Conservation (phyloP, 2,888 invertebrate species). For the Hirtodrosophila confusa region DNA sequence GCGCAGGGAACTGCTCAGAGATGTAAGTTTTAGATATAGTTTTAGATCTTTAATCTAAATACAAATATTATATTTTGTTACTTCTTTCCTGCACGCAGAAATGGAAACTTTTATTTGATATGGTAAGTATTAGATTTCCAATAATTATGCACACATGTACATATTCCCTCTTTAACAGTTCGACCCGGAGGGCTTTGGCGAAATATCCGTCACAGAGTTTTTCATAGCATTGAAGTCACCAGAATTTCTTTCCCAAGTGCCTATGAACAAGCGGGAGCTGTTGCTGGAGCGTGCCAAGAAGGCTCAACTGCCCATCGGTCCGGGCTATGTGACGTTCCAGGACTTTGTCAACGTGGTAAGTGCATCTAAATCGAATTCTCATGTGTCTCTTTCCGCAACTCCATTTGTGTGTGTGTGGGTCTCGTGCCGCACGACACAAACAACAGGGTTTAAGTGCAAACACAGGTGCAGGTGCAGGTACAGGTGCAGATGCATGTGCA, state of each 20-base stretch:
- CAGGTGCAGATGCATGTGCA: too few relatives aligned
- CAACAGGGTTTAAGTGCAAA: slow-evolving; percentile 70
- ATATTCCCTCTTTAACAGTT: slow-evolving; percentile 85
- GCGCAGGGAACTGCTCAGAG: slow-evolving; percentile 90
- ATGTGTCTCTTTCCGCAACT: slow-evolving; percentile 22
- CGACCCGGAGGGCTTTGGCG: slow-evolving; percentile 96
- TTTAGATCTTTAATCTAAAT: too few relatives aligned
- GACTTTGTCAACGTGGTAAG: slow-evolving; percentile 98
- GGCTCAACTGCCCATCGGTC: slow-evolving; percentile 86
- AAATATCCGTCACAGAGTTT: slow-evolving; percentile 95
- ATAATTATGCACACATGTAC: accelerated
- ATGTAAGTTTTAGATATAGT: slow-evolving; percentile 87
- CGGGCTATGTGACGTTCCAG: slow-evolving; percentile 94
- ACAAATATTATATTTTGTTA: background rate
- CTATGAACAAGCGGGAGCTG: slow-evolving; percentile 90
- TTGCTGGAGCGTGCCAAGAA: slow-evolving; percentile 90
- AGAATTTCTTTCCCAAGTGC: slow-evolving; percentile 91
- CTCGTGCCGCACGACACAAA: slow-evolving; percentile 52
- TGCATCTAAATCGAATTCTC: slow-evolving; percentile 74
- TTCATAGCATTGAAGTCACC: slow-evolving; percentile 90
- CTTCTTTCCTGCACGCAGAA: slow-evolving; percentile 86
- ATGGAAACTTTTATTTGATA: slow-evolving; percentile 95
- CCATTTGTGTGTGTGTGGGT: background rate
- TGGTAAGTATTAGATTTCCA: slow-evolving; percentile 86
- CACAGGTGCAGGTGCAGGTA: slow-evolving; percentile 53